Conservation (phyloP, 2,888 invertebrate species). For the Apocheima hispidaria region DNA sequence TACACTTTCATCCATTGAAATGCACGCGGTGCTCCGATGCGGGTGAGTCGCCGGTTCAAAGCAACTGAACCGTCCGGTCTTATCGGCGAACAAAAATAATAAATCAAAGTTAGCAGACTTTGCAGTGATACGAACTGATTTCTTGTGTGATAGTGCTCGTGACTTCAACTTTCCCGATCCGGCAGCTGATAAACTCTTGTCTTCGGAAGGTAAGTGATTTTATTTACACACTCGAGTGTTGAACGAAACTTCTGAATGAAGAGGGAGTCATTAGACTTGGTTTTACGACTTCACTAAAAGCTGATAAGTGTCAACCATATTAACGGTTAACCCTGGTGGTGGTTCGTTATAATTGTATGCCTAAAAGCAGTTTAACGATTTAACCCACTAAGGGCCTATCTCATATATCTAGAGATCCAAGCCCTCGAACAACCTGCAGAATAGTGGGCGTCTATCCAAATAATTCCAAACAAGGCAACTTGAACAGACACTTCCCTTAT, state of each 20-base stretch:
- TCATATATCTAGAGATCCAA: not conserved
- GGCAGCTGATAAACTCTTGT: constrained; percentile 20
- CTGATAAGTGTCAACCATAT: constrained; percentile 5
- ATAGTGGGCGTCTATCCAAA: constrained; percentile 11
- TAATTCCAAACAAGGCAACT: constrained; percentile 26
- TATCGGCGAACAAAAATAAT: constrained; percentile 70
- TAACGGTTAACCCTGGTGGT: constrained; percentile 9
- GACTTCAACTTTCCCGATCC: constrained; percentile 25
- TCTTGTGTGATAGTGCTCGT: constrained; percentile 59
- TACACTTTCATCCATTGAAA: constrained; percentile 85
- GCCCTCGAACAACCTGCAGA: constrained; percentile 16
- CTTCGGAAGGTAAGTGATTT: constrained; percentile 36
- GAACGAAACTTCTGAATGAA: constrained; percentile 27
- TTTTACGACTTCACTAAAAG: constrained; percentile 12
- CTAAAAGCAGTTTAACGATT: no score
- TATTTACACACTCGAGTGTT: constrained; percentile 24
- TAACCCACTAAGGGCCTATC: constrained; percentile 5
- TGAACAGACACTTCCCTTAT: constrained; percentile 20
- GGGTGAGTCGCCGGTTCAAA: constrained; percentile 77
- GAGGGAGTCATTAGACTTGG: constrained; percentile 13
- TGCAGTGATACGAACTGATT: constrained; percentile 61
- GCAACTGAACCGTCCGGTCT: constrained; percentile 70
- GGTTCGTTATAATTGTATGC: no score
- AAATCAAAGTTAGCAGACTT: constrained; percentile 60
- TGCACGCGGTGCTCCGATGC: constrained; percentile 80